Evolutionary conservation across 1,140 invertebrate species (phyloP).

Genomic region (Sinonovacula constricta): DNA sequence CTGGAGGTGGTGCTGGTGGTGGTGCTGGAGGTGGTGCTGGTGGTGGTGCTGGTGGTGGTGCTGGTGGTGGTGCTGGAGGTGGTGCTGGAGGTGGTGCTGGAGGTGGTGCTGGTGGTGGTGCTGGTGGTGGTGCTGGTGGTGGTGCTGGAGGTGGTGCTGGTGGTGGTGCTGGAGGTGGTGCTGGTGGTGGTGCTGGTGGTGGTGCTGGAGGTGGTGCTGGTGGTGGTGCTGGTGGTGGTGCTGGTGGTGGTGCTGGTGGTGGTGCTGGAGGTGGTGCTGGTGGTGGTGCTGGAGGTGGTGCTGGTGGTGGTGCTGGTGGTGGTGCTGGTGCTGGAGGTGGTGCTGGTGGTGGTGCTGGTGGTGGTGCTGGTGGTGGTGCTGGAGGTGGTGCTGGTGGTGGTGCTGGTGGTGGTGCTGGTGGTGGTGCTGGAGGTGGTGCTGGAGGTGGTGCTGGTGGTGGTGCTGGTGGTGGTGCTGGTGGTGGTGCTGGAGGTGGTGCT

Average conservation of each 20-base stretch:
- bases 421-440: neutral
- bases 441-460: conserved; percentile 1
- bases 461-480: conserved; percentile 8
- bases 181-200: conserved; percentile 9
- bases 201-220: conserved; percentile 5
- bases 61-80: neutral
- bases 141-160: neutral
- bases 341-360: conserved; percentile 9
- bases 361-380: conserved; percentile 9
- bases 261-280: neutral
- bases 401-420: neutral
- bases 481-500: neutral
- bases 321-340: conserved; percentile 5
- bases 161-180: conserved; percentile 11
- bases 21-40: neutral
- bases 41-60: neutral
- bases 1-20: conserved; percentile 11
- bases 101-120: conserved; percentile 4
- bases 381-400: neutral
- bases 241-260: conserved; percentile 16
- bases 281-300: conserved; percentile 11
- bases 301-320: conserved; percentile 2
- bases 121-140: conserved; percentile 4
- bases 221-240: conserved; percentile 19
- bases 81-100: neutral